phyloP scores from a whole-genome alignment of 1,140 invertebrate genomes.

The Mya arenaria region DNA sequence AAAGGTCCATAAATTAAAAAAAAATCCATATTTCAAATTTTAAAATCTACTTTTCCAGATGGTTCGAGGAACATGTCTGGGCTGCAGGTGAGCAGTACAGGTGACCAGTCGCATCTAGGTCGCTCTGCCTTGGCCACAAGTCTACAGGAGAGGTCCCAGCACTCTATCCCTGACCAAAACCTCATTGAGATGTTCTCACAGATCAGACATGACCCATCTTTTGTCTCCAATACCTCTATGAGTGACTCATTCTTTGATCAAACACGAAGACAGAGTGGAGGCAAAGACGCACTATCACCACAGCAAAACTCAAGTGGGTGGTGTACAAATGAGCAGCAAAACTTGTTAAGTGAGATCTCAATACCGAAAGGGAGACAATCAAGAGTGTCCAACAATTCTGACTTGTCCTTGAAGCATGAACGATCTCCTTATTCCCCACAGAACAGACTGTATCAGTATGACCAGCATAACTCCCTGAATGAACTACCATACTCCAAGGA shows the following conservation, averaged over 20 bases:
- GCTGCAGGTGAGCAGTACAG: not conserved
- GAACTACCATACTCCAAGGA: not conserved
- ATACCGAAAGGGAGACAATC: not conserved
- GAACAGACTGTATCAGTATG: not conserved
- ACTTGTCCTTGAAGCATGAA: conserved; percentile 9
- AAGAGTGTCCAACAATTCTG: conserved; percentile 19
- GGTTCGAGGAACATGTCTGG: not conserved
- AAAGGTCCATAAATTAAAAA: no score
- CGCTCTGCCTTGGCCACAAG: not conserved
- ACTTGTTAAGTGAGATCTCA: not conserved
- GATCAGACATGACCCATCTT: conserved; percentile 40
- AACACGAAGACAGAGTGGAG: not conserved
- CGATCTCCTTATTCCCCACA: not conserved
- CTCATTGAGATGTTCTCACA: conserved; percentile 47
- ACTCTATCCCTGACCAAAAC: conserved; percentile 39
- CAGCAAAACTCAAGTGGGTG: not conserved
- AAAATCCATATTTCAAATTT: no score
- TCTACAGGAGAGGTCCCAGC: not conserved
- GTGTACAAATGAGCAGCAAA: conserved; percentile 12
- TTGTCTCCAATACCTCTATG: conserved; percentile 27
- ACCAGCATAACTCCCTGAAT: not conserved
- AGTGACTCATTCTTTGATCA: conserved; percentile 39
- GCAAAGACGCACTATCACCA: conserved; percentile 1
- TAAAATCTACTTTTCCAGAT: no score
- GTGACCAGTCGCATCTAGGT: not conserved